These are phyloP conservation scores for Meriones psammophilus DNA, from an alignment of 2,797 vertebrate genomes.

Conservation along the genomic window DNA sequence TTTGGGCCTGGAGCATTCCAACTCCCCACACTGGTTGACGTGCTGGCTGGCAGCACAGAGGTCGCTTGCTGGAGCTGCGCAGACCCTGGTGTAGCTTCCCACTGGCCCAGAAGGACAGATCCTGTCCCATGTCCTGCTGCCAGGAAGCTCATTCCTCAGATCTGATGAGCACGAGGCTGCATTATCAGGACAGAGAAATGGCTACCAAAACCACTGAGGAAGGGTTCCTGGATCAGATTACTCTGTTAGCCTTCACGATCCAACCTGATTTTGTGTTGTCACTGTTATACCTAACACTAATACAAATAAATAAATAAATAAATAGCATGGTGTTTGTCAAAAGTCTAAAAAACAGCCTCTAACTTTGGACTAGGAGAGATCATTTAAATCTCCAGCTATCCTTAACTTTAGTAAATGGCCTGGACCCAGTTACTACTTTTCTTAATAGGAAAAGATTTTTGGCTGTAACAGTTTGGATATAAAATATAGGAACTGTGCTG, in stretches of 20 bases:
- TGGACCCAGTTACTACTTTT: neutral
- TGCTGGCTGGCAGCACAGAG: neutral
- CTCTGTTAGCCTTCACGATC: neutral
- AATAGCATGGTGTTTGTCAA: neutral
- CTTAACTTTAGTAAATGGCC: neutral
- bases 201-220: neutral
- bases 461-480: neutral
- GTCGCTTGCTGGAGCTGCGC: no score
- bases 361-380: neutral
- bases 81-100: neutral
- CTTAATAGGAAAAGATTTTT: neutral
- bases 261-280: neutral
- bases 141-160: neutral
- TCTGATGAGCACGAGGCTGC: neutral
- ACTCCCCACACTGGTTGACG: neutral
- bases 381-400: neutral
- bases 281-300: neutral
- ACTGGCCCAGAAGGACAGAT: neutral
- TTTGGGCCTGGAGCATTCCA: neutral
- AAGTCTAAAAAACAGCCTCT: neutral
- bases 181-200: neutral
- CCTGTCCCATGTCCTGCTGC: neutral
- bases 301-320: neutral
- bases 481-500: neutral
- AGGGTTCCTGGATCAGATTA: neutral